Evolutionary conservation across 1,140 invertebrate genomes (phyloP), one percentile per base, ranked within the genome.

Genomic region (Sogatella furcifera): DNA sequence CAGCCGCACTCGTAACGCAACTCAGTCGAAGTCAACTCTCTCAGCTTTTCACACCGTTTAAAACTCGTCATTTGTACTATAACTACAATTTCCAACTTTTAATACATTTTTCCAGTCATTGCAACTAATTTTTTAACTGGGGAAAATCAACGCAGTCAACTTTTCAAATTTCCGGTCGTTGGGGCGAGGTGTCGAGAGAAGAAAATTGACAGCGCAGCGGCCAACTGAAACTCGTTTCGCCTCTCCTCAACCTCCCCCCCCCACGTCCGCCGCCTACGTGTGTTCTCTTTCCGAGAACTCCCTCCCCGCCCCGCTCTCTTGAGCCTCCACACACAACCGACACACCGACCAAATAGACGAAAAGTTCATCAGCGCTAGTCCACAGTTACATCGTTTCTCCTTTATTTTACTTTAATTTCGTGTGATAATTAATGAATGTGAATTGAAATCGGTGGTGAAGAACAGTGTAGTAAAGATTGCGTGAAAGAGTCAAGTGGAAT

Each of bases 1-100:
- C 77, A 75, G 77, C 71, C 43, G 52, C 74, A 69, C 72, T 72
- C 72, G 72, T 44, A 24, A 24, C 46, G 38, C 59, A 57, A 65
- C 61, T 65, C 55, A 60, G 64, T 66, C 68, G 66, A 62, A 66
- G 66, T 68, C 17, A 11, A 22, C 1, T 19, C 19, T n/a, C 2
- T 13, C 5, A 13, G 24, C 57, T 11, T n/a, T 56, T 15, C 15
- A 13, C 10, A 42, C 28, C 31, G 3, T 22, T 17, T 6, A 54
- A 28, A 44, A 1, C 3, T 15, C n/a, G 44, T 54, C 43, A 2
- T 69, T 70, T 70, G 6, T 9, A 42, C n/a, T 15, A 41, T 41
- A n/a, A 56, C 10, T 15, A n/a, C 15, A 9, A 41, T 15, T 56
- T 42, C 2, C n/a, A 56, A 5, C 15, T 17, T 15, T 6, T 38